Percentiles rank a stretch among this genome's conserved stretches.
Evolutionary conservation across 2,888 invertebrate species (phyloP).

Genomic region (Cryptus viduatorius): DNA sequence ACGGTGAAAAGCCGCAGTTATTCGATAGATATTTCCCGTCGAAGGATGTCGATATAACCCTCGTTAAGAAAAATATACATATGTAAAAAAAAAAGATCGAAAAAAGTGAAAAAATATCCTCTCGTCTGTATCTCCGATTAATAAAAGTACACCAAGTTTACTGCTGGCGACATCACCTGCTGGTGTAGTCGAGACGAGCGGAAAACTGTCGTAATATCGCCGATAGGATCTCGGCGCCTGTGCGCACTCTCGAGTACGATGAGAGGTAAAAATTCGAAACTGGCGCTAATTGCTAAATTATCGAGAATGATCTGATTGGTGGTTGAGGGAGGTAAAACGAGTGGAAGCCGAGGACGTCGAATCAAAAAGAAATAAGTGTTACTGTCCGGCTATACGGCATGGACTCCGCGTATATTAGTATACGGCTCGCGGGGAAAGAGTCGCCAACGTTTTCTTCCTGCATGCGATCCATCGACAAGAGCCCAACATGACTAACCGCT

Average conservation of each 20-base stretch:
- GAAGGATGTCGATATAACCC: constrained; percentile 32
- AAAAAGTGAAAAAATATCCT: constrained; percentile 38
- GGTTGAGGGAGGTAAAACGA: constrained; percentile 63
- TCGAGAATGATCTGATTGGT: constrained; percentile 68
- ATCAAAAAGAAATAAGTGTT: constrained; percentile 36
- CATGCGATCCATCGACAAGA: constrained; percentile 75
- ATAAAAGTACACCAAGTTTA: constrained; percentile 48
- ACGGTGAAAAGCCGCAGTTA: constrained; percentile 63
- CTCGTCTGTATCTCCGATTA: constrained; percentile 2
- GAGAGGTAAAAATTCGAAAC: constrained; percentile 64
- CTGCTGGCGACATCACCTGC: constrained; percentile 53
- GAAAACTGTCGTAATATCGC: constrained; percentile 54
- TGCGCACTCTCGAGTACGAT: neutral
- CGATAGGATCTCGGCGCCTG: constrained; percentile 46
- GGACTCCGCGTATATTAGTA: constrained; percentile 37
- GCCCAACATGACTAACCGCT: constrained; percentile 45
- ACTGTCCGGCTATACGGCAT: neutral
- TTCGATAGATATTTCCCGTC: constrained; percentile 44
- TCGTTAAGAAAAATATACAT: too few species aligned
- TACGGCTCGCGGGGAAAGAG: constrained; percentile 55
- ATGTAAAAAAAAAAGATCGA: neutral
- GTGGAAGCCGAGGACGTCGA: constrained; percentile 33
- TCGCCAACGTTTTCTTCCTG: constrained; percentile 74
- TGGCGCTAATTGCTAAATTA: constrained; percentile 78
- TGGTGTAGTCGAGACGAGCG: constrained; percentile 30